Evolutionary conservation across 2,888 invertebrate genomes (phyloP).

Genomic region (Callyntrura guangdongensis): DNA sequence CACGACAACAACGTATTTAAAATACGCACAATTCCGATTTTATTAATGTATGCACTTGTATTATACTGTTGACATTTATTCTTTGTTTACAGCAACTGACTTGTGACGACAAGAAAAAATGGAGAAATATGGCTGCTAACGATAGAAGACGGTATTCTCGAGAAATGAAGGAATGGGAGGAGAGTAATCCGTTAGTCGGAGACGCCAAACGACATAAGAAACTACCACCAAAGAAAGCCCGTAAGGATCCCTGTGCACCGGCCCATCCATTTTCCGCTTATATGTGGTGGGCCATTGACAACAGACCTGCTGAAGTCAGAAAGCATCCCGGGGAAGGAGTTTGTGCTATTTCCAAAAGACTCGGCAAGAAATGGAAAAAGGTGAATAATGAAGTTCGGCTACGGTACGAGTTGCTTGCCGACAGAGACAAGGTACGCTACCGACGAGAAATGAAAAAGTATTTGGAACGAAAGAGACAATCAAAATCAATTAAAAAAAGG

Average conservation of each 20-base stretch:
- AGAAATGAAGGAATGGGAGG: background rate
- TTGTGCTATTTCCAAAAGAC: background rate
- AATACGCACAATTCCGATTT: too few relatives aligned
- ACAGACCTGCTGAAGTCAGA: background rate
- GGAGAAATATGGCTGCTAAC: background rate
- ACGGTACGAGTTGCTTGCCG: background rate
- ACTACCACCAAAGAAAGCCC: background rate
- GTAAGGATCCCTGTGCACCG: background rate
- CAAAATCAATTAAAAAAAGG: background rate
- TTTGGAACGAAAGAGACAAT: background rate
- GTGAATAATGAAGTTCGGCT: background rate
- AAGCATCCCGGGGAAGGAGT: background rate
- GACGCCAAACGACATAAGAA: background rate
- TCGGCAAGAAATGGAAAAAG: background rate
- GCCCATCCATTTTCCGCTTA: background rate
- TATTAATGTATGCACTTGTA: too few relatives aligned
- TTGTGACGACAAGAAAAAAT: background rate
- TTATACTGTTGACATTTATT: too few relatives aligned
- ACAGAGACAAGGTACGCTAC: background rate
- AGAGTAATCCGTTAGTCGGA: background rate
- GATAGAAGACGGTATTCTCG: background rate
- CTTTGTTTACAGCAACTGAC: conserved; percentile 1
- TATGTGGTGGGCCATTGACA: background rate
- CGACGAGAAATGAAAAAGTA: background rate
- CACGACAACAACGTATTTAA: too few relatives aligned